A percentile compares a stretch with the other conserved stretches of the same genome.
Conservation (phyloP, 2,888 invertebrate genomes). For the Himalopsyche kuldschensis region DNA sequence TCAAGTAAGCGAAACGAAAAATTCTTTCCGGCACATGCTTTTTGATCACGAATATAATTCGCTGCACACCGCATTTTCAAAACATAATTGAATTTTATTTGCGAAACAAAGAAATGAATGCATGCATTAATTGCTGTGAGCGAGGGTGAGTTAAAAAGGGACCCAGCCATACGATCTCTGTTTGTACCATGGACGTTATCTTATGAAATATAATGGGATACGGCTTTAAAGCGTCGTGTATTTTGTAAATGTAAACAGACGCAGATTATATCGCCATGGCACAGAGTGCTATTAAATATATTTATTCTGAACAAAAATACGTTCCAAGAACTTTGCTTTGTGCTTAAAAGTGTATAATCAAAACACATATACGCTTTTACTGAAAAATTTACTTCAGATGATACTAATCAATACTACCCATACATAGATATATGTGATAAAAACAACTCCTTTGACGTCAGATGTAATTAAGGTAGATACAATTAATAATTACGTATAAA, state of each 20-base stretch:
- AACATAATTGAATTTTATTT: not conserved
- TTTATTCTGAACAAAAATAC: no score
- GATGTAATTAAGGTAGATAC: no score
- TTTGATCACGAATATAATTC: not conserved
- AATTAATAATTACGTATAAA: no score
- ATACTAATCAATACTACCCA: no score
- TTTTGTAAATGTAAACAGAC: not conserved
- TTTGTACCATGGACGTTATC: not conserved
- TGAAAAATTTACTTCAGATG: no score
- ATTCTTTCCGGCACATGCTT: not conserved
- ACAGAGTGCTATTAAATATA: no score
- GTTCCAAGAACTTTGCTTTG: no score
- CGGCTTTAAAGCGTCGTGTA: not conserved
- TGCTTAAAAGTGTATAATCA: no score
- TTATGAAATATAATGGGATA: not conserved
- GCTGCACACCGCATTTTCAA: not conserved
- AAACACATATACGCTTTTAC: no score
- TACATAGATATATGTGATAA: no score
- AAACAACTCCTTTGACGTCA: no score
- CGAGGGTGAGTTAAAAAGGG: not conserved
- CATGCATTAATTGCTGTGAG: not conserved
- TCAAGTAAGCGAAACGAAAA: not conserved
- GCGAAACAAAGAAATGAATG: not conserved
- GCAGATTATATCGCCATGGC: not conserved
- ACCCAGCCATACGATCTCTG: not conserved